Percentiles rank a stretch among this genome's conserved stretches.
phyloP scores from a whole-genome alignment of 2,888 invertebrate species.

The Habrosyne pyritoides region DNA sequence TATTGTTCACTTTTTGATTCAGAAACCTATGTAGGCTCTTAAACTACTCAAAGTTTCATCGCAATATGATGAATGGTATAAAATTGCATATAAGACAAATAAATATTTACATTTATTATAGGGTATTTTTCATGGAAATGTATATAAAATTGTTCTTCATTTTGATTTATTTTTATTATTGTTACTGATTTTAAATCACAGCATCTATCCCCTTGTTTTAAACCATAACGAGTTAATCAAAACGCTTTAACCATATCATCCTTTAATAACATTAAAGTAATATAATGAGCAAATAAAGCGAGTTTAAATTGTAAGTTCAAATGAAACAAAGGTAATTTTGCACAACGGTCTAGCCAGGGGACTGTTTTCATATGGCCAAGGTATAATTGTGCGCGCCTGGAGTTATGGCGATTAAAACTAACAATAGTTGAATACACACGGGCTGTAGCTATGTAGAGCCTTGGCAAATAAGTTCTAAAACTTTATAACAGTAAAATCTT shows the following conservation, averaged over 20 bases:
- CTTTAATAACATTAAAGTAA: background rate
- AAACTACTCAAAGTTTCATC: no score
- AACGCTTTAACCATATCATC: slow-evolving; percentile 1
- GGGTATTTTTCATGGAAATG: no score
- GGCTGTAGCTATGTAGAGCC: slow-evolving; percentile 9
- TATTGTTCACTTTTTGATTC: no score
- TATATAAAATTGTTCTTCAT: no score
- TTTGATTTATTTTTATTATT: no score
- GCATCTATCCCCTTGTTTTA: background rate
- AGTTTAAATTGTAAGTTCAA: slow-evolving; percentile 21
- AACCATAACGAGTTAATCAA: slow-evolving; percentile 2
- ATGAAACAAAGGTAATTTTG: slow-evolving; percentile 37
- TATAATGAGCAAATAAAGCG: slow-evolving; percentile 12
- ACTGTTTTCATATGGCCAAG: slow-evolving; percentile 37
- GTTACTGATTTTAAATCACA: background rate
- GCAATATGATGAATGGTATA: no score
- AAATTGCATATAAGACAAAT: no score
- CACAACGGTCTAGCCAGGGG: slow-evolving; percentile 31
- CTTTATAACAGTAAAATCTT: background rate
- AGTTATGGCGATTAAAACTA: slow-evolving; percentile 48
- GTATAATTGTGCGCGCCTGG: slow-evolving; percentile 39
- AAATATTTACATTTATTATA: no score
- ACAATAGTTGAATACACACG: slow-evolving; percentile 28
- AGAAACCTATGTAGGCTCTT: no score
- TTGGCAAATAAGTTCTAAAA: slow-evolving; percentile 12